Conservation (phyloP, 2,113 vertebrate species). For the Seriola quinqueradiata region DNA sequence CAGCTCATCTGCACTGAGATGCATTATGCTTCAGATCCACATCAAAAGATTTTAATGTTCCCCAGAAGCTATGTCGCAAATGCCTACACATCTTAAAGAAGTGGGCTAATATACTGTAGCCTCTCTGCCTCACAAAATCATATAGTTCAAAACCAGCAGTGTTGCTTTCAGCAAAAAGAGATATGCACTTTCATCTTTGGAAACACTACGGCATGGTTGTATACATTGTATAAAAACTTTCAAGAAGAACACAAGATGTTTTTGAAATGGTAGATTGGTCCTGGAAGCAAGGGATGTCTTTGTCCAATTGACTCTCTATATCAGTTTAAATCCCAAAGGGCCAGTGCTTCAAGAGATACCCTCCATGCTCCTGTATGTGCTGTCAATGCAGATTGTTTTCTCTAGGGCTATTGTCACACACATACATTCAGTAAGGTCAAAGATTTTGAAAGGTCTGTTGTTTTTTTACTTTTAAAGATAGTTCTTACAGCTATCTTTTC, state of each 20-base stretch:
- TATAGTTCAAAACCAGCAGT: constrained; percentile 5
- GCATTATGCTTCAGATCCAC: constrained; percentile 64
- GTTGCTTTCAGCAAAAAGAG: constrained; percentile 35
- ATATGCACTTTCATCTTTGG: constrained; percentile 27
- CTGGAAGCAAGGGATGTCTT: constrained; percentile 45
- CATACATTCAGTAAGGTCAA: too few species aligned
- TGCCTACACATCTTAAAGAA: constrained; percentile 58
- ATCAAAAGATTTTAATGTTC: constrained; percentile 71
- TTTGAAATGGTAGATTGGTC: constrained; percentile 30
- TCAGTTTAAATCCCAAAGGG: constrained; percentile 39
- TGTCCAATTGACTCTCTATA: constrained; percentile 53
- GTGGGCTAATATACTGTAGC: constrained; percentile 11
- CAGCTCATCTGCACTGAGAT: constrained; percentile 47
- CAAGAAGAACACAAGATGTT: constrained; percentile 34
- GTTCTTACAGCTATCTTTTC: too few species aligned
- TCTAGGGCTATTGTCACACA: too few species aligned
- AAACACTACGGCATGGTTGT: constrained; percentile 18
- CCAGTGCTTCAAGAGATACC: constrained; percentile 23
- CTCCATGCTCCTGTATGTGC: constrained; percentile 9
- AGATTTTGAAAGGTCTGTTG: too few species aligned
- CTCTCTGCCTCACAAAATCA: constrained; percentile 21
- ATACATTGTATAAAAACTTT: constrained; percentile 37
- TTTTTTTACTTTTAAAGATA: too few species aligned
- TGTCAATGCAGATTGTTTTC: neutral
- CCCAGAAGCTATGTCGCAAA: constrained; percentile 66